Conservation (phyloP, 2,113 vertebrate genomes). For the Halichoerus grypus region DNA sequence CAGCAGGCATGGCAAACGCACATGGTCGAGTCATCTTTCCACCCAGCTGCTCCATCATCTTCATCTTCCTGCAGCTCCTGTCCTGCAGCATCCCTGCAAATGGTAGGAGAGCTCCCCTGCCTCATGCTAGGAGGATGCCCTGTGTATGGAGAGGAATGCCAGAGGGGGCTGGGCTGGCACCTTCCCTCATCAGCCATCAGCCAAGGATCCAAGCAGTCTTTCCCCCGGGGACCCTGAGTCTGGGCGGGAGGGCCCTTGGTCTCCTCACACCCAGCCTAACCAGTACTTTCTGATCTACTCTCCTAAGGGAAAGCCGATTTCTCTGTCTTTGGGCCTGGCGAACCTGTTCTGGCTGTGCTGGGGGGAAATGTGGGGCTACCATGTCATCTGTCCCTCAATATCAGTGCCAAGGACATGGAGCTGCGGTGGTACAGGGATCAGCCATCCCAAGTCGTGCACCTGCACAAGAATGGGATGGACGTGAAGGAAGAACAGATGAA, state of each 20-base stretch:
- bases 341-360: background rate
- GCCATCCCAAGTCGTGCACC: background rate
- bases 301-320: slow-evolving; percentile 54
- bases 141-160: background rate
- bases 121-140: background rate
- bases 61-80: background rate
- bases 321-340: background rate
- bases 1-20: background rate
- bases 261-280: background rate
- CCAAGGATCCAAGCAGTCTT: no score
- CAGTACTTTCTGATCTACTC: background rate
- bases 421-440: slow-evolving; percentile 66
- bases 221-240: background rate
- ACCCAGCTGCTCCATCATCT: background rate
- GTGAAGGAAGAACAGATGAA: background rate
- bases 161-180: no score
- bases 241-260: background rate
- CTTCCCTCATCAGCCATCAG: no score
- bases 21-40: background rate
- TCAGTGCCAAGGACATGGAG: slow-evolving; percentile 52
- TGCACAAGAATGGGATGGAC: background rate
- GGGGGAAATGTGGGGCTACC: slow-evolving; percentile 32
- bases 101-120: background rate
- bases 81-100: background rate
- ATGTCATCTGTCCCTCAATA: slow-evolving; percentile 19